Evolutionary conservation across 2,888 invertebrate species (phyloP), one percentile per base, ranked within the genome.

Genomic region (Macaria notata): DNA sequence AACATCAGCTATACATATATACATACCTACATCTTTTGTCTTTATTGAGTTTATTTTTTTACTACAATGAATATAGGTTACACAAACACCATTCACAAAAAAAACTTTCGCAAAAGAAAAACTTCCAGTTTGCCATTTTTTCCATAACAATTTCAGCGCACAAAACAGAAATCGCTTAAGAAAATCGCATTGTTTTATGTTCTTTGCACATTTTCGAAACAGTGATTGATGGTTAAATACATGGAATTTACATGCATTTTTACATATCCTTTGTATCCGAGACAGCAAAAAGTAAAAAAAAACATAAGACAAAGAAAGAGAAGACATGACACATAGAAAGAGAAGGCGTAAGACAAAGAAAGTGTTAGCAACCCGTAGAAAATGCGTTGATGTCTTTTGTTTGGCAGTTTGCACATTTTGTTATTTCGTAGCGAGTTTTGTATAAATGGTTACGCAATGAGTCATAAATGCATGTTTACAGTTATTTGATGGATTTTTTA

Each of bases 371-470:
- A 47, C 36, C 7, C 38, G 36, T 43, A 36, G 33, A 8, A 41
- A 41, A 41, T 63, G 59, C 66, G 63, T 63, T 63, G 54, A 62
- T 49, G 41, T 66, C 66, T 64, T 63, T 64, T 60, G 51, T 59
- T 59, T 36, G 31, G 46, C 41, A 9, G 31, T 46, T 43, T 38
- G 42, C 41, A 49, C 42, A 31, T 50, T 54, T 48, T 42, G 39
- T 44, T 33, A 29, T 43, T 47, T 52, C 31, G 6, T 9, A 31
- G 31, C 4, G 19, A 36, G 31, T 45, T 31, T 42, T 44, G 41
- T 53, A 4, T 9, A 30, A 4, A 46, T 57, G 41, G 51, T 57
- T 53, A 46, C 31, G 45, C 41, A 52, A 46, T 49, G 42, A 53
- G 19, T 57, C 53, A 57, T 49, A 19, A 41, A 31, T 41, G 44